Conservation (phyloP, 2,113 vertebrate species). For the Promerops cafer region DNA sequence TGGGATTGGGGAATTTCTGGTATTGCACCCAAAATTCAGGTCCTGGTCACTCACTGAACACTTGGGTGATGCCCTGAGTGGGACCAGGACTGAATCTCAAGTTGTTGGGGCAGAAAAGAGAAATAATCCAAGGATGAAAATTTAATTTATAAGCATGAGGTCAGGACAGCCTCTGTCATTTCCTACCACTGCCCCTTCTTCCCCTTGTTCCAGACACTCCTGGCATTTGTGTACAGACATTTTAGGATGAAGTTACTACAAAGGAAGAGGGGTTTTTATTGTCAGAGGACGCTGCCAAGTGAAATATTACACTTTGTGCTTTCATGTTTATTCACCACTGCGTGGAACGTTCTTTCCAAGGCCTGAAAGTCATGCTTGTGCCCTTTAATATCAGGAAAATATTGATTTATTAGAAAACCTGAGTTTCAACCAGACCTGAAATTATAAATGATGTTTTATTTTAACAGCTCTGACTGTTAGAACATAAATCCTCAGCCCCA, state of each 20-base stretch:
- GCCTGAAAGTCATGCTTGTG: not conserved
- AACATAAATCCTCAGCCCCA: not conserved
- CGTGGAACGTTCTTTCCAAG: not conserved
- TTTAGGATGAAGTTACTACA: not conserved
- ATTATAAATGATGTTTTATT: not conserved
- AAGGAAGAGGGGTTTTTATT: constrained; percentile 25
- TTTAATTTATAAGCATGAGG: not conserved
- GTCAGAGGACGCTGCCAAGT: not conserved
- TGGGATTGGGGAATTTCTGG: not conserved
- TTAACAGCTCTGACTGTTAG: not conserved
- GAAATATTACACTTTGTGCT: not conserved
- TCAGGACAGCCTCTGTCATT: not conserved
- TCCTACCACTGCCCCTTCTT: not conserved
- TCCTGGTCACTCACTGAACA: not conserved
- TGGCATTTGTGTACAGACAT: not conserved
- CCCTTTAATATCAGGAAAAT: constrained; percentile 9
- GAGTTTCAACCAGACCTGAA: not conserved
- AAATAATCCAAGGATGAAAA: not conserved
- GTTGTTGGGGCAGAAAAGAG: not conserved
- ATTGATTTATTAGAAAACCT: not conserved
- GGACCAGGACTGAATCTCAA: not conserved
- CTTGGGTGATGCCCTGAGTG: not conserved
- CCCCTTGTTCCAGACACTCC: not conserved
- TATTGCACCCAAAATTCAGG: not conserved
- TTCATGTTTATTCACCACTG: not conserved